phyloP scores from a whole-genome alignment of 2,113 vertebrate species.

The Ondatra zibethicus region DNA sequence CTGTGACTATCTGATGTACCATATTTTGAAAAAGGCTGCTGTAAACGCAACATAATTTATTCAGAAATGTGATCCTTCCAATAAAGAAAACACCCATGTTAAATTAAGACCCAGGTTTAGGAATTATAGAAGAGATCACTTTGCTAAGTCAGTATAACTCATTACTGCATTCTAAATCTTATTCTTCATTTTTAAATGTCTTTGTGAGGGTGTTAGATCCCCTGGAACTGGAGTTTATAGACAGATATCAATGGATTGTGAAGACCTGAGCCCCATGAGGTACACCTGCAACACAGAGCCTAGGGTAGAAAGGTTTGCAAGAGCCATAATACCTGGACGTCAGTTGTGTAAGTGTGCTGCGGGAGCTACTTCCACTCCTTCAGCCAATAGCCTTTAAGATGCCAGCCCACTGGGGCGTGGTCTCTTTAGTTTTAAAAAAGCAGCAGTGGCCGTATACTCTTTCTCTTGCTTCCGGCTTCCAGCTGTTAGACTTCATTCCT shows the following conservation, averaged over 20 bases:
- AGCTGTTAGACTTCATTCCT: too few species aligned
- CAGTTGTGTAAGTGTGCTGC: not conserved
- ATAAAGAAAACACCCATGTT: constrained; percentile 32
- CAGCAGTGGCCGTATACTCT: too few species aligned
- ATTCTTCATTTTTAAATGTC: not conserved
- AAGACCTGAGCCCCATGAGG: not conserved
- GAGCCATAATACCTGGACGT: not conserved
- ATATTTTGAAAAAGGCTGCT: constrained; percentile 31
- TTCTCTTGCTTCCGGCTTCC: too few species aligned
- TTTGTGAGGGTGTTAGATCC: not conserved
- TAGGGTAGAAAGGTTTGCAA: not conserved
- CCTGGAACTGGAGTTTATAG: not conserved
- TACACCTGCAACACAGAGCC: not conserved
- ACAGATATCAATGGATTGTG: not conserved
- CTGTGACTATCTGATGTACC: constrained; percentile 19
- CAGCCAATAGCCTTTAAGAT: too few species aligned
- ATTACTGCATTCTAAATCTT: not conserved
- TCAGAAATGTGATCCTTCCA: constrained; percentile 23
- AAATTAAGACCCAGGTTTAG: not conserved
- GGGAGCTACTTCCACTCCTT: too few species aligned
- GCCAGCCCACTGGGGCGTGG: too few species aligned
- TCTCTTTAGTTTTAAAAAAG: too few species aligned
- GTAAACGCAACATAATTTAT: constrained; percentile 25
- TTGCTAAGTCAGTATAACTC: not conserved
- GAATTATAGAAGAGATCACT: not conserved